Percentiles rank a stretch among this genome's conserved stretches.
Evolutionary conservation across 2,113 vertebrate genomes (phyloP).

Genomic region (Panurus biarmicus): DNA sequence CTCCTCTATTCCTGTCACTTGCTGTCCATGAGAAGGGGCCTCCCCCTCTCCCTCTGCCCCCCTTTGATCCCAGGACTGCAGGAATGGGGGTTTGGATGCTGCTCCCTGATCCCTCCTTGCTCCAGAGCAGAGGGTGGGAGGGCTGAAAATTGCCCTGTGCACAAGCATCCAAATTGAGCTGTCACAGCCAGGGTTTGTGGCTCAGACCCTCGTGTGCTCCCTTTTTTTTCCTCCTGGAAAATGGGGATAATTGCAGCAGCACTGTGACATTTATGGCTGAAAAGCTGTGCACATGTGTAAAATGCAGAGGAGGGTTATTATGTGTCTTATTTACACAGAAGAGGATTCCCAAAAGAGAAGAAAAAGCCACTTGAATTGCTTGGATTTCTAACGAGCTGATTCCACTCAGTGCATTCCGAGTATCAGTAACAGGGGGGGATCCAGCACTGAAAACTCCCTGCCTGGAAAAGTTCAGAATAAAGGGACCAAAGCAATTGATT

Average conservation of each 20-base stretch:
- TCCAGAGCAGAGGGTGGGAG: not conserved
- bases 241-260: slow-evolving; percentile 26
- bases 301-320: slow-evolving; percentile 33
- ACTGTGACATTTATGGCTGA: slow-evolving; percentile 8
- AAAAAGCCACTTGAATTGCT: not conserved
- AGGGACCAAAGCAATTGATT: not conserved
- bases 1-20: not conserved
- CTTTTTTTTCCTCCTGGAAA: not conserved
- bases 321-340: slow-evolving; percentile 37
- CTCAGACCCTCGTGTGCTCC: not conserved
- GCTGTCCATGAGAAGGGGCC: not conserved
- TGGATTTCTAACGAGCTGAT: not conserved
- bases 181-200: not conserved
- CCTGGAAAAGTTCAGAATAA: not conserved
- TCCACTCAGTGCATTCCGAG: not conserved
- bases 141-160: not conserved
- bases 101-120: not conserved
- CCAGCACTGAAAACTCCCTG: not conserved
- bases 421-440: not conserved
- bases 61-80: not conserved
- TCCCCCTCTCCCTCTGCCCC: not conserved
- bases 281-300: not conserved
- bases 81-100: not conserved
- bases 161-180: not conserved
- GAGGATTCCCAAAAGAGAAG: slow-evolving; percentile 45